Evolutionary conservation across 2,797 vertebrate species (phyloP).

Genomic region (Xenops minutus): DNA sequence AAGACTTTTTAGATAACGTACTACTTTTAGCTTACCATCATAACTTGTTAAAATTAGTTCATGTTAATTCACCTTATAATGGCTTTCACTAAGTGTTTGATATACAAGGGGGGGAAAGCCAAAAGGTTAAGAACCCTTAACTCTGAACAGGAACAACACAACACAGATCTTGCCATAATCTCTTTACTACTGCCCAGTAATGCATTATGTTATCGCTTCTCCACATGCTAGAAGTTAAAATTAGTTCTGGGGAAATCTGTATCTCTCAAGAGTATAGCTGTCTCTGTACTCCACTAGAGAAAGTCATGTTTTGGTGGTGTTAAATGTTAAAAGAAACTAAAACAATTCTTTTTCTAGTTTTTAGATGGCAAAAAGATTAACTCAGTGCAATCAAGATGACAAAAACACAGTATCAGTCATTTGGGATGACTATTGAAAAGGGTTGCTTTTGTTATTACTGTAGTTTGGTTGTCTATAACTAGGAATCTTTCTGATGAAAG

Average conservation of each 20-base stretch:
- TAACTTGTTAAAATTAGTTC: neutral
- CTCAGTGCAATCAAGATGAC: neutral
- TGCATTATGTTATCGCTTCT: neutral
- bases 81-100: neutral
- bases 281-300: neutral
- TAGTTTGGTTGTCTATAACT: neutral
- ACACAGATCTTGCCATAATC: neutral
- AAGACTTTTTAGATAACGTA: neutral
- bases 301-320: neutral
- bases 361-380: neutral
- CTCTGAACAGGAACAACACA: neutral
- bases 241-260: neutral
- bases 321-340: neutral
- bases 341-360: neutral
- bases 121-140: neutral
- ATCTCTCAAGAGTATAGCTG: neutral
- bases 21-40: neutral
- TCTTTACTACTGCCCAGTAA: neutral
- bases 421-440: neutral
- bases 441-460: neutral
- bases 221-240: neutral
- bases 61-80: neutral
- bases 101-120: neutral
- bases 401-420: neutral
- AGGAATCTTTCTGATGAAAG: neutral